Evolutionary conservation across 2,797 vertebrate species (phyloP), one percentile per base, ranked within the genome.

Genomic region (Cygnus olor): DNA sequence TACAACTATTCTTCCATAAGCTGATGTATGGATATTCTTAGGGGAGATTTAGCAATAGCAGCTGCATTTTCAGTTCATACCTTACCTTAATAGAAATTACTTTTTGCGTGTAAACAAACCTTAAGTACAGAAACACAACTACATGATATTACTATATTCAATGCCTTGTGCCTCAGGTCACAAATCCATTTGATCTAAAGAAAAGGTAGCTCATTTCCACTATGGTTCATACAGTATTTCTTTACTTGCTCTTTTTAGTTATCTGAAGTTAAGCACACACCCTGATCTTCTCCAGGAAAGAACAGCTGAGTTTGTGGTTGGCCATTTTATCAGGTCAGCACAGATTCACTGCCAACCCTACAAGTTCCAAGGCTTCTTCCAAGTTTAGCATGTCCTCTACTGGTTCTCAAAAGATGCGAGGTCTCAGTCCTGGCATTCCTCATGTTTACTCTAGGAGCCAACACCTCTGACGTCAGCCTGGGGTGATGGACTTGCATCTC

Each of bases 401-500:
- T 61, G 6, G 11, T 74, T 74, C 30, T 80, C 45, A 78, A 36
- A 42, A 32, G 54, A 4, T 32, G 10, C 2, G 17, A 78, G 1
- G 14, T 10, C 38, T 51, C 28, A 60, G 20, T 27, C 14, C 44
- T 32, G 32, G 5, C 21, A 22, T 27, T 69, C 54, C 51, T 61
- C 17, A 2, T 49, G 54, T n/a, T 66, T 34, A 6, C 20, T 86
- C 4, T 34, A 80, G n/a, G 25, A 88, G 44, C 14, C 42, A 53
- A 19, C 8, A 53, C 1, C 61, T 64, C 57, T 38, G 61, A 27
- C 47, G n/a, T 47, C 42, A n/a, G 9, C 6, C 61, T 80, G 30
- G 8, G 3, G 6, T 17, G 24, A 60, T 0, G 5, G 16, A 60
- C 30, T 40, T 74, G 7, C 7, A 36, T 19, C 2, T 0, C 7